Conservation (phyloP, 2,797 vertebrate genomes). For the Liasis olivaceus region DNA sequence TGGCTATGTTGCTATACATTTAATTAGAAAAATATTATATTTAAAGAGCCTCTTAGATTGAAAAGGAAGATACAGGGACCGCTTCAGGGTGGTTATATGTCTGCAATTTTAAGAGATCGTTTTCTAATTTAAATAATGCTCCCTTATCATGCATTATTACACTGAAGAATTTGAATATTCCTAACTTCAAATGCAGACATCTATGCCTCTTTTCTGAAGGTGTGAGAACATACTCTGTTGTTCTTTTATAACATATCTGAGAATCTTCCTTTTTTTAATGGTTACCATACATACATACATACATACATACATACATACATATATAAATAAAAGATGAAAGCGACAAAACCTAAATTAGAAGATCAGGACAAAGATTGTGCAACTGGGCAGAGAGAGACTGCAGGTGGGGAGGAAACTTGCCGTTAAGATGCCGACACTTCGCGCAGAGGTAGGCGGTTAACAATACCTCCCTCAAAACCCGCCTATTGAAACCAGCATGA, state of each 20-base stretch:
- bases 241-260: neutral
- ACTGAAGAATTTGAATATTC: neutral
- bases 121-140: neutral
- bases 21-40: neutral
- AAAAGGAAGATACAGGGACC: neutral
- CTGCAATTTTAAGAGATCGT: slow-evolving; percentile 1
- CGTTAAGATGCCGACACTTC: neutral
- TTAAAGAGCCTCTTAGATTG: neutral
- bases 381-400: neutral
- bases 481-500: neutral
- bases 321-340: neutral
- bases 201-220: neutral
- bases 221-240: neutral
- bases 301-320: neutral
- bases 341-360: neutral
- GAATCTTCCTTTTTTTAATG: neutral
- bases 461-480: neutral
- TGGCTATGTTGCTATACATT: neutral
- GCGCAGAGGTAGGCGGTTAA: neutral
- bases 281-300: neutral
- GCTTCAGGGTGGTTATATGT: neutral
- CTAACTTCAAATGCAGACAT: neutral
- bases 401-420: neutral
- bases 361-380: neutral
- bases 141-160: neutral